These are phyloP conservation scores for Drosophila ambigua DNA, from an alignment of 1,140 invertebrate genomes.

Conservation along the genomic window DNA sequence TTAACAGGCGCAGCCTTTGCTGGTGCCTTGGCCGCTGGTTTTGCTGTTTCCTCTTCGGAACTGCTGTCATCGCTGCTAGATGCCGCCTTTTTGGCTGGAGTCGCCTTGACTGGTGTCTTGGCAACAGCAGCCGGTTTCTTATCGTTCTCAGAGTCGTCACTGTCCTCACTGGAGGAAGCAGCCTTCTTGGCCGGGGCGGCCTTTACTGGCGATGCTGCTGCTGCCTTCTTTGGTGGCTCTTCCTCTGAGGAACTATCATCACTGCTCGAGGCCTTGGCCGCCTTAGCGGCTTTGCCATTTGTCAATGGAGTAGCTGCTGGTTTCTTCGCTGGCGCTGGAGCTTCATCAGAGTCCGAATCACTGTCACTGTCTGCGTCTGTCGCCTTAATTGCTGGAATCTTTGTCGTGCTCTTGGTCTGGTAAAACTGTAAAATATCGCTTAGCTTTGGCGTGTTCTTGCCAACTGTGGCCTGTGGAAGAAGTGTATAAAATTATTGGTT, in stretches of 20 bases:
- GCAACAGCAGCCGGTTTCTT: slow-evolving; percentile 39
- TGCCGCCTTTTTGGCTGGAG: slow-evolving; percentile 29
- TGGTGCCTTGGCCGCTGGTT: slow-evolving; percentile 60
- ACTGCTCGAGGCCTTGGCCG: slow-evolving; percentile 43
- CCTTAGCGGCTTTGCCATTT: slow-evolving; percentile 47
- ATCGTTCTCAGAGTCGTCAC: slow-evolving; percentile 46
- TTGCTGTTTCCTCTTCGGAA: slow-evolving; percentile 47
- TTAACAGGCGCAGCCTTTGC: slow-evolving; percentile 49
- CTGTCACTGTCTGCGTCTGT: slow-evolving; percentile 34
- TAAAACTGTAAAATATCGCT: slow-evolving; percentile 84
- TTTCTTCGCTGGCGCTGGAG: slow-evolving; percentile 32
- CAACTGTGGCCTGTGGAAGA: slow-evolving; percentile 65
- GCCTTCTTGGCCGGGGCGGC: slow-evolving; percentile 51
- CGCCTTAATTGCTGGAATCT: slow-evolving; percentile 74
- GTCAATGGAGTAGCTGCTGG: slow-evolving; percentile 18
- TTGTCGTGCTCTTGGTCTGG: slow-evolving; percentile 84
- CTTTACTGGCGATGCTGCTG: slow-evolving; percentile 47
- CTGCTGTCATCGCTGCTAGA: slow-evolving; percentile 66
- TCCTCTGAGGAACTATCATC: slow-evolving; percentile 62
- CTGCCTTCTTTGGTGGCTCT: slow-evolving; percentile 54
- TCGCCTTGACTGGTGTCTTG: slow-evolving; percentile 32
- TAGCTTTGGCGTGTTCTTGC: slow-evolving; percentile 85
- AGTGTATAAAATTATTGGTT: slow-evolving; percentile 41
- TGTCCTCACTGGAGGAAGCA: slow-evolving; percentile 29
- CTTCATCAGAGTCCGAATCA: slow-evolving; percentile 51